Conservation (phyloP, 2,113 vertebrate species). For the Antechinus stuartii region DNA sequence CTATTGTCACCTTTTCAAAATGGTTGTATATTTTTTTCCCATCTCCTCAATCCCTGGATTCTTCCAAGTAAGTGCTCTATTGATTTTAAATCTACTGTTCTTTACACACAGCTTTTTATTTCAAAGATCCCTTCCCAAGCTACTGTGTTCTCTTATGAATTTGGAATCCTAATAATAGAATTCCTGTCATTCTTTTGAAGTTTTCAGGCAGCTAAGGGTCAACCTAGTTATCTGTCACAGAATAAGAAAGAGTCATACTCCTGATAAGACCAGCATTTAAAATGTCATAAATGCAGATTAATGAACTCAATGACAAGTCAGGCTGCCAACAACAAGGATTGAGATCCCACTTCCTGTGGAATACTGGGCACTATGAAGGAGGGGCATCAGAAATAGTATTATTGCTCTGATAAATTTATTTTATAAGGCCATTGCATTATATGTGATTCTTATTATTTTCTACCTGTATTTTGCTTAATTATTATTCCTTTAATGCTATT, state of each 20-base stretch:
- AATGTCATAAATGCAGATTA: constrained; percentile 39
- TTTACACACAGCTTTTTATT: constrained; percentile 16
- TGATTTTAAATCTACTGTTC: constrained; percentile 52
- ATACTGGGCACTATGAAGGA: background rate
- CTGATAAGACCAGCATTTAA: constrained; percentile 41
- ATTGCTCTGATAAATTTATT: background rate
- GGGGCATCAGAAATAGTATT: background rate
- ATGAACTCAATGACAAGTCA: background rate
- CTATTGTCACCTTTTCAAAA: background rate
- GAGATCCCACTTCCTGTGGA: background rate
- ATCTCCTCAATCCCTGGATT: background rate
- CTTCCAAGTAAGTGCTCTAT: constrained; percentile 45
- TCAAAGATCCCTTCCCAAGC: constrained; percentile 48
- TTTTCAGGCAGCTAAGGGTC: constrained; percentile 36
- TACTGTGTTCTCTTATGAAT: constrained; percentile 60
- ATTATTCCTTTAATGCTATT: background rate
- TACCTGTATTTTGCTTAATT: background rate
- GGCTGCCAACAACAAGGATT: background rate
- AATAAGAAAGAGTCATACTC: constrained; percentile 15
- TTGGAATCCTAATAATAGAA: constrained; percentile 50
- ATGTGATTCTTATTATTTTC: background rate
- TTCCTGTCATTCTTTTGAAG: constrained; percentile 50
- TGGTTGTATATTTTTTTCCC: background rate
- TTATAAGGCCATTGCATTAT: background rate
- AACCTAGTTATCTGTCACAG: constrained; percentile 50